phyloP scores from a whole-genome alignment of 2,797 vertebrate species.

The Periparus ater region DNA sequence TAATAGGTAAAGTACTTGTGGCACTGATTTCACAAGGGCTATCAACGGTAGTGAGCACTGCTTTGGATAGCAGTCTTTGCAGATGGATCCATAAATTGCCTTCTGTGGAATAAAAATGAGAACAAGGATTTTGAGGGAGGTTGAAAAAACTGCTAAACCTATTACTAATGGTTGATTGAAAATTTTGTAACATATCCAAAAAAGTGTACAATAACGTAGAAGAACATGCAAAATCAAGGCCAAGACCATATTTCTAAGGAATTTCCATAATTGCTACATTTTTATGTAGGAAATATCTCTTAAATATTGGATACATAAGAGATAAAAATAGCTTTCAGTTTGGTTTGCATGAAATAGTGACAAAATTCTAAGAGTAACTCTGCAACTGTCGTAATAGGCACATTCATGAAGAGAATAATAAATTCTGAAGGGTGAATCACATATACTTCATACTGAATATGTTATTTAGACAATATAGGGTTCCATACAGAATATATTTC shows the following conservation, averaged over 20 bases:
- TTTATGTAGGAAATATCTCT: constrained; percentile 2
- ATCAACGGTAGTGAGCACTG: background rate
- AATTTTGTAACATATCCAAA: constrained; percentile 10
- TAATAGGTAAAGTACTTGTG: background rate
- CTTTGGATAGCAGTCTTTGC: background rate
- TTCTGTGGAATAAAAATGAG: constrained; percentile 14
- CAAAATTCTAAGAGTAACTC: background rate
- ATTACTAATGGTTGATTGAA: constrained; percentile 12
- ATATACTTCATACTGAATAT: background rate
- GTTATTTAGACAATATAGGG: background rate
- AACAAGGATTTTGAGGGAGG: background rate
- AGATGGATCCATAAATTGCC: background rate
- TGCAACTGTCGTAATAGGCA: background rate
- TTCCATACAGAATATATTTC: background rate
- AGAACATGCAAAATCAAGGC: constrained; percentile 7
- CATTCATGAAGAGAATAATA: background rate
- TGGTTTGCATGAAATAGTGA: background rate
- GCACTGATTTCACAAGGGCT: background rate
- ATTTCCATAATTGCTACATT: background rate
- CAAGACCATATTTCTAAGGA: constrained; percentile 1
- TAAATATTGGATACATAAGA: background rate
- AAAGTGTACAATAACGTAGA: background rate
- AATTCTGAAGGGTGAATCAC: background rate
- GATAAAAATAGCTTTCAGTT: background rate
- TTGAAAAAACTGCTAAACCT: constrained; percentile 34